phyloP scores from a whole-genome alignment of 2,113 vertebrate genomes.

The Sakesphorus luctuosus region DNA sequence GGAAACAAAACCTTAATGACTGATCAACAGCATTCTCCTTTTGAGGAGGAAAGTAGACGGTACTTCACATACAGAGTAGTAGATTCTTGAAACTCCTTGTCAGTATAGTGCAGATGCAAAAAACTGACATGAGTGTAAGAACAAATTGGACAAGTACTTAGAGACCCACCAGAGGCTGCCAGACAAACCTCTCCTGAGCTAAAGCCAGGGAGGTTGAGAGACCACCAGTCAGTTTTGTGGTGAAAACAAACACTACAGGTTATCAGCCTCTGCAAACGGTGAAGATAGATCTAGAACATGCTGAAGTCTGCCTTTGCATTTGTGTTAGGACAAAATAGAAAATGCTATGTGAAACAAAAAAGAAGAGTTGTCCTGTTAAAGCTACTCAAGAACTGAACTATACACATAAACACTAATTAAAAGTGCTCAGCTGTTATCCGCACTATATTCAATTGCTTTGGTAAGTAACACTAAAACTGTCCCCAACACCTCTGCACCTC shows the following conservation, averaged over 20 bases:
- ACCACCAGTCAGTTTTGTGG: neutral
- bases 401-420: neutral
- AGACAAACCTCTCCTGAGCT: neutral
- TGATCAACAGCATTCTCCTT: neutral
- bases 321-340: neutral
- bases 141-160: neutral
- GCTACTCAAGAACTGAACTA: neutral
- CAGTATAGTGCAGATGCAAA: neutral
- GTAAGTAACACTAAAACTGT: neutral
- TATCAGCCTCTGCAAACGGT: neutral
- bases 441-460: neutral
- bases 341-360: neutral
- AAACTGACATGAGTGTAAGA: neutral
- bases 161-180: neutral
- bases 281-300: neutral
- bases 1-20: neutral
- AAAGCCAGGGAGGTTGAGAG: neutral
- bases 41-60: neutral
- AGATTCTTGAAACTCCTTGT: neutral
- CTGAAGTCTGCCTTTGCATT: neutral
- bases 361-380: neutral
- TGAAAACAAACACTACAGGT: neutral
- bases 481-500: accelerated
- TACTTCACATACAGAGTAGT: neutral
- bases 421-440: neutral